phyloP scores from a whole-genome alignment of 2,888 invertebrate genomes.

The Agonopterix subpropinquella region DNA sequence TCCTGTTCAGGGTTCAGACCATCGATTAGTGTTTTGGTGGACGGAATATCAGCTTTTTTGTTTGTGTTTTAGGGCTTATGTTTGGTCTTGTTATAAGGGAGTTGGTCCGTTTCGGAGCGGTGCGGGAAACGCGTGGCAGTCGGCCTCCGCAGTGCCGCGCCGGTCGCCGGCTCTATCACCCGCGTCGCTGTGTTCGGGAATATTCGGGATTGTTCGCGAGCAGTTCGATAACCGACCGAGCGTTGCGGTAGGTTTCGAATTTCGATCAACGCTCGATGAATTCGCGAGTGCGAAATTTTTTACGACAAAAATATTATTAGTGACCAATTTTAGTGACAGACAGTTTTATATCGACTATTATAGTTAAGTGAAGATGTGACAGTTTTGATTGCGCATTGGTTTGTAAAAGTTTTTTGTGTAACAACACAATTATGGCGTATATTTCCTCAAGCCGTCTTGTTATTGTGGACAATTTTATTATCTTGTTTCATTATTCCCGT shows the following conservation, averaged over 20 bases:
- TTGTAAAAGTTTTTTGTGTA: background rate
- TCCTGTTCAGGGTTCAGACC: slow-evolving; percentile 58
- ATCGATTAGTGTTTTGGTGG: slow-evolving; percentile 58
- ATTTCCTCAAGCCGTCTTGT: slow-evolving; percentile 6
- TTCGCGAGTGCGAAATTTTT: slow-evolving; percentile 28
- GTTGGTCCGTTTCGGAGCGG: slow-evolving; percentile 48
- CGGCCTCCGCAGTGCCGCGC: slow-evolving; percentile 66
- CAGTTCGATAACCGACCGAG: slow-evolving; percentile 42
- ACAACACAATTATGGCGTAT: slow-evolving; percentile 9
- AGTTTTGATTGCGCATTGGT: slow-evolving; percentile 1
- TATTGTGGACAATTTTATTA: slow-evolving; percentile 1
- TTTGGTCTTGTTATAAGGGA: slow-evolving; percentile 21
- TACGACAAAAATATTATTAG: slow-evolving; percentile 18
- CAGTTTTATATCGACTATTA: slow-evolving; percentile 9
- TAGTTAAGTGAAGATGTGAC: slow-evolving; percentile 14
- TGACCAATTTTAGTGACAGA: slow-evolving; percentile 7
- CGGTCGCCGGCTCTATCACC: slow-evolving; percentile 52
- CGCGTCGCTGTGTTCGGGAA: slow-evolving; percentile 34
- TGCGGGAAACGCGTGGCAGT: slow-evolving; percentile 30
- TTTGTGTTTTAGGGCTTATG: slow-evolving; percentile 22
- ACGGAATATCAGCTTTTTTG: slow-evolving; percentile 22
- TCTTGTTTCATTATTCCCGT: background rate
- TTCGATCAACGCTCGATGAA: slow-evolving; percentile 19
- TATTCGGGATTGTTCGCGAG: slow-evolving; percentile 24
- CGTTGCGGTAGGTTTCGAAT: slow-evolving; percentile 55